phyloP scores from a whole-genome alignment of 2,113 vertebrate species.

The Erythrolamprus reginae region DNA sequence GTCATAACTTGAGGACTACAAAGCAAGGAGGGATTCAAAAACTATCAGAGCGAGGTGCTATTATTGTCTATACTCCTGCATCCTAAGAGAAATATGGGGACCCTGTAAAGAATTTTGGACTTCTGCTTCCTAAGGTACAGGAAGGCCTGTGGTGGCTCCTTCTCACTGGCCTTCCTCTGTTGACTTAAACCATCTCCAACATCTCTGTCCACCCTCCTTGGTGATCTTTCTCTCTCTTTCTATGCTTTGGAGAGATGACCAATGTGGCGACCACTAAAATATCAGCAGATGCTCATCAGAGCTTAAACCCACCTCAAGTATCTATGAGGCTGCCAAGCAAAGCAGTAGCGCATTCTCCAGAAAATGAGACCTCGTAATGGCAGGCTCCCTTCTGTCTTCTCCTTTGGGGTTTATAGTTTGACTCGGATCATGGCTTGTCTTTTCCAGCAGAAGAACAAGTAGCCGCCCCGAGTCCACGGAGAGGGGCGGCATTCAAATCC shows the following conservation, averaged over 20 bases:
- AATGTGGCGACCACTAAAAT: background rate
- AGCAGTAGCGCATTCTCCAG: background rate
- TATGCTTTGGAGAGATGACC: background rate
- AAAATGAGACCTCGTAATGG: background rate
- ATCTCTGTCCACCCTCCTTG: background rate
- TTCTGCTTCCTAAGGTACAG: background rate
- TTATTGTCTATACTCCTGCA: background rate
- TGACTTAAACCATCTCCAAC: background rate
- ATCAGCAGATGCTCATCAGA: background rate
- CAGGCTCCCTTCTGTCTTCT: background rate
- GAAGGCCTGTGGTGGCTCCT: background rate
- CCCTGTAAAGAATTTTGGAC: background rate
- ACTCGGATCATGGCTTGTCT: background rate
- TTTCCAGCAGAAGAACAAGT: background rate
- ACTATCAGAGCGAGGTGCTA: background rate
- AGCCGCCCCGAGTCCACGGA: no score
- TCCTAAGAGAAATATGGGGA: background rate
- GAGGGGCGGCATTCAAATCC: no score
- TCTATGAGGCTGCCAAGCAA: background rate
- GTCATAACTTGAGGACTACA: no score
- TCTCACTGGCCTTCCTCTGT: background rate
- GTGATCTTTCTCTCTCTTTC: background rate
- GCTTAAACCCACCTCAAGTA: background rate
- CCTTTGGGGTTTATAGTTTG: background rate
- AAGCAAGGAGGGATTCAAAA: background rate